Evolutionary conservation across 2,888 invertebrate species (phyloP).

Genomic region (Polymixis flavicincta): DNA sequence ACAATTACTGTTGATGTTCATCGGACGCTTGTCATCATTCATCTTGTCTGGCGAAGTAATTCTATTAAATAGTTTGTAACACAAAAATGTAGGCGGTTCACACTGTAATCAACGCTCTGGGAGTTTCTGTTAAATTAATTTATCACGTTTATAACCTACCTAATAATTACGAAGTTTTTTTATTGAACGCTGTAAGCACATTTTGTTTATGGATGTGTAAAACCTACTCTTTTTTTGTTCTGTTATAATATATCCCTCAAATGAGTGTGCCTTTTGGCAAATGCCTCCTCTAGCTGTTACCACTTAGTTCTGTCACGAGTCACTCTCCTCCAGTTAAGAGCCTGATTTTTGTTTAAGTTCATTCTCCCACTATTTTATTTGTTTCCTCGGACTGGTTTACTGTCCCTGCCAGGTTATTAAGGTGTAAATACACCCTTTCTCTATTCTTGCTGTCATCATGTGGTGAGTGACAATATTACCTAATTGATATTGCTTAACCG

Average conservation of each 20-base stretch:
- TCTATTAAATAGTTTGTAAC: slow-evolving; percentile 67
- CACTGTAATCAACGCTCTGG: slow-evolving; percentile 49
- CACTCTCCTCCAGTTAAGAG: no score
- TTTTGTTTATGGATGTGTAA: slow-evolving; percentile 3
- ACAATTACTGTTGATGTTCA: slow-evolving; percentile 83
- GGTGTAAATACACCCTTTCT: no score
- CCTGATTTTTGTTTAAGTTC: no score
- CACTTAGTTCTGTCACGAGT: no score
- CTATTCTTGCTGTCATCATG: no score
- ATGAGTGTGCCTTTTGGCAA: no score
- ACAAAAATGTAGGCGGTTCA: slow-evolving; percentile 59
- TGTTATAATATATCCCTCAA: no score
- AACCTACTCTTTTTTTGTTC: neutral
- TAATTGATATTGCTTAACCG: slow-evolving; percentile 17
- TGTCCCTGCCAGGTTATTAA: no score
- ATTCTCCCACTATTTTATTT: no score
- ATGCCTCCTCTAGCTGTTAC: no score
- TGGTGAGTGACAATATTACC: neutral
- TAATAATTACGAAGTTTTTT: slow-evolving; percentile 44
- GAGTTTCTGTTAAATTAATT: slow-evolving; percentile 28
- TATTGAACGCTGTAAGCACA: slow-evolving; percentile 20
- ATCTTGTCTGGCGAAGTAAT: slow-evolving; percentile 71
- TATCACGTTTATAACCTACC: neutral
- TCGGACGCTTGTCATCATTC: slow-evolving; percentile 77
- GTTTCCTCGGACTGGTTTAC: no score